These are phyloP conservation scores for Myopa tessellatipennis DNA, from an alignment of 2,888 invertebrate species.

Conservation along the genomic window DNA sequence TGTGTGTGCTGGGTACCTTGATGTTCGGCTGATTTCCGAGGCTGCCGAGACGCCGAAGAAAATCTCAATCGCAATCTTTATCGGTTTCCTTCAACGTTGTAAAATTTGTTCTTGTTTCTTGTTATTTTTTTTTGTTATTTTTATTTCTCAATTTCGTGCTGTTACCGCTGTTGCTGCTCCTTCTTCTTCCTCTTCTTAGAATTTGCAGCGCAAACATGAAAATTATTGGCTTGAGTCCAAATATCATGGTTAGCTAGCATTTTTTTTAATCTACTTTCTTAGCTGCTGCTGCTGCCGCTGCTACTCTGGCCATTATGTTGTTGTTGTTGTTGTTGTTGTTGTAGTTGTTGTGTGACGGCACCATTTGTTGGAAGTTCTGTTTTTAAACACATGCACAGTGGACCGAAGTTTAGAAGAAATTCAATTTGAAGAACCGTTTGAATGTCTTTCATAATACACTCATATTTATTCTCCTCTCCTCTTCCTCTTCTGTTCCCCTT, in stretches of 20 bases:
- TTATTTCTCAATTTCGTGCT: background rate
- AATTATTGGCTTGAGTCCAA: conserved; percentile 57
- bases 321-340: background rate
- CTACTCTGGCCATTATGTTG: conserved; percentile 27
- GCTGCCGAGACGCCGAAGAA: conserved; percentile 7
- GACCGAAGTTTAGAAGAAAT: background rate
- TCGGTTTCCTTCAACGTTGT: conserved; percentile 15
- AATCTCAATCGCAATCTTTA: conserved; percentile 17
- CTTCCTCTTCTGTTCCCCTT: background rate
- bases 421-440: too few species aligned
- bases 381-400: background rate
- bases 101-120: background rate
- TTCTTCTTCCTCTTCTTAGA: conserved; percentile 30
- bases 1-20: conserved; percentile 22
- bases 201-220: conserved; percentile 34
- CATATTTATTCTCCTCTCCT: background rate
- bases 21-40: conserved; percentile 43
- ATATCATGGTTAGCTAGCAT: conserved; percentile 56
- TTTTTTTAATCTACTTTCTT: background rate
- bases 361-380: background rate
- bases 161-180: background rate
- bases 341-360: too few species aligned
- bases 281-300: conserved; percentile 41
- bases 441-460: too few species aligned
- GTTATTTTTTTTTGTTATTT: conserved; percentile 2